Percentiles rank a stretch among this genome's conserved stretches.
phyloP scores from a whole-genome alignment of 1,140 invertebrate species.

The Eriosoma lanigerum region DNA sequence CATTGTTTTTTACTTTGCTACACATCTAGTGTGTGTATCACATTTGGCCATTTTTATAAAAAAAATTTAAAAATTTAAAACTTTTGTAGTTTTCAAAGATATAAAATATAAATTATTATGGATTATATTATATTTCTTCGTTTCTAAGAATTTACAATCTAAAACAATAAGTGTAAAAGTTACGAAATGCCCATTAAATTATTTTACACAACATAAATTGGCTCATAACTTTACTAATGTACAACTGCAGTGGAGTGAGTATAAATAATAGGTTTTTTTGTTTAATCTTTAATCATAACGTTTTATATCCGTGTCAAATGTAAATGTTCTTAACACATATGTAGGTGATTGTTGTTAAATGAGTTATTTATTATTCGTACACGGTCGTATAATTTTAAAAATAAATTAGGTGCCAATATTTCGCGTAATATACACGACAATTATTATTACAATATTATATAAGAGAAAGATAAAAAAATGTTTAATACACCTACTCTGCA shows the following conservation, averaged over 20 bases:
- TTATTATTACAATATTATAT: too few relatives aligned
- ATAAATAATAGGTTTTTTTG: constrained; percentile 4
- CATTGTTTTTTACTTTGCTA: too few relatives aligned
- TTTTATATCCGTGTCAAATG: constrained; percentile 28
- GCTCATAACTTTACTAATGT: neutral
- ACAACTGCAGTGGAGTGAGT: neutral
- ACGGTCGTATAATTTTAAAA: neutral
- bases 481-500: too few relatives aligned
- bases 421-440: neutral
- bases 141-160: too few relatives aligned
- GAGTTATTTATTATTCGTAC: neutral
- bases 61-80: too few relatives aligned
- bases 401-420: neutral
- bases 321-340: neutral
- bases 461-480: too few relatives aligned
- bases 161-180: constrained; percentile 22
- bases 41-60: too few relatives aligned
- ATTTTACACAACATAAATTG: constrained; percentile 3
- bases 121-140: too few relatives aligned
- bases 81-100: too few relatives aligned
- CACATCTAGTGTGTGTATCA: too few relatives aligned
- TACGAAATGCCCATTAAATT: constrained; percentile 18
- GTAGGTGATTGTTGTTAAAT: neutral
- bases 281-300: neutral
- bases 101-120: too few relatives aligned